Evolutionary conservation across 2,888 invertebrate species (phyloP).

Genomic region (Synanthedon formicaeformis): DNA sequence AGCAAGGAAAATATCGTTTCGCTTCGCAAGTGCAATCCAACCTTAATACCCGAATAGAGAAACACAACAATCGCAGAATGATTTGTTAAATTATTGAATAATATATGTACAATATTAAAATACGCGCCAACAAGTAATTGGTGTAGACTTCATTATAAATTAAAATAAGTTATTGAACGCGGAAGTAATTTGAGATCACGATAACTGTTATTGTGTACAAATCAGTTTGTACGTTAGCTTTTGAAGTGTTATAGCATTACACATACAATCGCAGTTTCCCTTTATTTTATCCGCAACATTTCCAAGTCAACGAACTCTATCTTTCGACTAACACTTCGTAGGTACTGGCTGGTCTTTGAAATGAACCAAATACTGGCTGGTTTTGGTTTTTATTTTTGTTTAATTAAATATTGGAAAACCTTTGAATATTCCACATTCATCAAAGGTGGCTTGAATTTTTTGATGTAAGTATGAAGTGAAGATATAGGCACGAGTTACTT

Average conservation of each 20-base stretch:
- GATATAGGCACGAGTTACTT: no score
- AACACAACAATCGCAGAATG: neutral
- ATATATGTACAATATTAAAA: neutral
- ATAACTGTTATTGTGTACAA: neutral
- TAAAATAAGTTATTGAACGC: neutral
- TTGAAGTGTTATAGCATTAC: neutral
- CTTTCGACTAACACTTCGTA: no score
- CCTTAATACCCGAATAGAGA: neutral
- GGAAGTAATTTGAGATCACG: neutral
- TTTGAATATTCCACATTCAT: no score
- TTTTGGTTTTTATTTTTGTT: no score
- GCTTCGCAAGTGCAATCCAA: no score
- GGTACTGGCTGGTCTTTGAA: no score
- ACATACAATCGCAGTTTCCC: neutral
- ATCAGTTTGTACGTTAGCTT: neutral
- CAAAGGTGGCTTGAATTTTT: no score
- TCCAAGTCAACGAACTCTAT: neutral
- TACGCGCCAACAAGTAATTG: neutral
- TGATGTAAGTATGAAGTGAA: no score
- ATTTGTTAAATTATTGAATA: slow-evolving; percentile 2
- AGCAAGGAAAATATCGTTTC: no score
- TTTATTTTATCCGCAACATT: neutral
- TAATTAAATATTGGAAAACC: no score
- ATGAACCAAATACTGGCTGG: no score
- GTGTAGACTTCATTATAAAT: neutral